These are phyloP conservation scores for Coronaproctus castanopsis DNA, from an alignment of 2,888 invertebrate genomes.

Conservation along the genomic window DNA sequence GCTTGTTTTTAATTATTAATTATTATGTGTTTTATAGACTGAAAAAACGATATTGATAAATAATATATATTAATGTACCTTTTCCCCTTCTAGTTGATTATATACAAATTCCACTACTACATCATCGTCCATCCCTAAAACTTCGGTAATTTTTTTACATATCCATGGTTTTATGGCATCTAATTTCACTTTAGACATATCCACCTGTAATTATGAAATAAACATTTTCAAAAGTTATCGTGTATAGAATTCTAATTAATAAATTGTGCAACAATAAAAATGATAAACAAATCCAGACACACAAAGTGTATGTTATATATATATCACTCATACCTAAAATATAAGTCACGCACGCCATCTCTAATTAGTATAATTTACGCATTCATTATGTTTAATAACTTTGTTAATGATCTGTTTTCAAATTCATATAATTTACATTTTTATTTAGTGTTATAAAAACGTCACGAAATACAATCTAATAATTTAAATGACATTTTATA, in stretches of 20 bases:
- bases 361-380: no score
- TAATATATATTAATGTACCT: slow-evolving; percentile 35
- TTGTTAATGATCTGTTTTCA: no score
- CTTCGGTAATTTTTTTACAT: slow-evolving; percentile 83
- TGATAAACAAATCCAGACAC: not conserved
- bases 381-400: no score
- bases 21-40: no score
- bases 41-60: slow-evolving; percentile 12
- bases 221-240: slow-evolving; percentile 13
- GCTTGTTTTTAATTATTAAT: no score
- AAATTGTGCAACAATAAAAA: not conserved
- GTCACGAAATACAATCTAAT: no score
- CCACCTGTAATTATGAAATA: slow-evolving; percentile 56
- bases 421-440: no score
- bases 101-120: slow-evolving; percentile 97
- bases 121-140: slow-evolving; percentile 94
- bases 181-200: slow-evolving; percentile 94
- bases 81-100: slow-evolving; percentile 85
- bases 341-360: no score
- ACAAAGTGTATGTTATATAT: not conserved
- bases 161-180: slow-evolving; percentile 99
- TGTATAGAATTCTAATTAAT: not conserved
- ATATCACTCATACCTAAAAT: no score
- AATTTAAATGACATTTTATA: no score
- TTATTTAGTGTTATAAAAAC: no score